Evolutionary conservation across 1,140 invertebrate genomes (phyloP).

Genomic region (Phenacoccus solenopsis): DNA sequence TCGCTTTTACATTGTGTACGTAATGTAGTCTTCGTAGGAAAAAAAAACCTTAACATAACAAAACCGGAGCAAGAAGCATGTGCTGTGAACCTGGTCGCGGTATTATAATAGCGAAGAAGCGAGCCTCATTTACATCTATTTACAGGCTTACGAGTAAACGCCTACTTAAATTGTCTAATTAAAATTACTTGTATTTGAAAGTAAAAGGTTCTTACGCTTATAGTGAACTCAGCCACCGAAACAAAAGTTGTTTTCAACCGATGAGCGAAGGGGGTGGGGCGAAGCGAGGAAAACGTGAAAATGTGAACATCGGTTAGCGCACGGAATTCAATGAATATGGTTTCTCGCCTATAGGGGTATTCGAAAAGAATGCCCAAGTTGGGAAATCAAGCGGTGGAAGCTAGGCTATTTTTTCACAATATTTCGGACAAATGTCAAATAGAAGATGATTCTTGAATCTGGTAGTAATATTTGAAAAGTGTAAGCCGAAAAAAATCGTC

Average conservation of each 20-base stretch:
- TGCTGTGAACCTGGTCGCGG: neutral
- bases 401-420: too few species aligned
- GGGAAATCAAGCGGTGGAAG: too few species aligned
- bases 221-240: neutral
- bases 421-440: too few species aligned
- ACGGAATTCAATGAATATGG: neutral
- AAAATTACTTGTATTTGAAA: constrained; percentile 3
- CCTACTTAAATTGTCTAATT: constrained; percentile 3
- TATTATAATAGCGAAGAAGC: neutral
- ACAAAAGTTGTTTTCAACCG: neutral
- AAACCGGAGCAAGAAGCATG: neutral
- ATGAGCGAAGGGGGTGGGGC: neutral
- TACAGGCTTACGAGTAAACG: neutral
- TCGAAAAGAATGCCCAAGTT: neutral
- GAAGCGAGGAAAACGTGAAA: neutral
- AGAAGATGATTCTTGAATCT: too few species aligned
- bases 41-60: too few species aligned
- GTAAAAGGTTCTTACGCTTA: neutral
- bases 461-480: too few species aligned
- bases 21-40: neutral
- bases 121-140: neutral
- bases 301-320: neutral
- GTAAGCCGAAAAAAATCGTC: too few species aligned
- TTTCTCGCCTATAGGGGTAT: neutral
- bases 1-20: neutral